These are phyloP conservation scores for Eubasilissa regina DNA, from an alignment of 1,140 invertebrate species.

Conservation along the genomic window DNA sequence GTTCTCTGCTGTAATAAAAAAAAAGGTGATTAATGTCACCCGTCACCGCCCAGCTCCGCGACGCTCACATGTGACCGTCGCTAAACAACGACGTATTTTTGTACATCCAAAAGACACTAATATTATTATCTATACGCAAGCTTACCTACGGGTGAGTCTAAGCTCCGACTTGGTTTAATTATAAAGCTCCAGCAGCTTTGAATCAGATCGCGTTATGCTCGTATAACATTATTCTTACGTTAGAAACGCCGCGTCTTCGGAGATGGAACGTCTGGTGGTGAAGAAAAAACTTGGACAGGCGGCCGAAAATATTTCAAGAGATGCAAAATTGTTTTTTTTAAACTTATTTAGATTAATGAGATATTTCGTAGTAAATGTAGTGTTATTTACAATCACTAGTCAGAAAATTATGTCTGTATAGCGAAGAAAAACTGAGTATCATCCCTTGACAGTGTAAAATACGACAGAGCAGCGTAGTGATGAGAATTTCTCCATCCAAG, in stretches of 20 bases:
- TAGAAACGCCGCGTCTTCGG: conserved; percentile 20
- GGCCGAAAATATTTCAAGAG: not conserved
- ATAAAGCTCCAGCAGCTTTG: conserved; percentile 55
- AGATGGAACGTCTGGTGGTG: no score
- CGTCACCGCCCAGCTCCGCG: conserved; percentile 34
- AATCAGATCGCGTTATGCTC: conserved; percentile 39
- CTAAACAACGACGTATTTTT: conserved; percentile 46
- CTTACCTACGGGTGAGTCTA: conserved; percentile 40
- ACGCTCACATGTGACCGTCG: conserved; percentile 44
- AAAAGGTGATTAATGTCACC: conserved; percentile 45
- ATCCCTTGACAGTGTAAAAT: no score
- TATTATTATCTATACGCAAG: conserved; percentile 42
- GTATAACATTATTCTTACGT: conserved; percentile 44
- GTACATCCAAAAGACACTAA: conserved; percentile 48
- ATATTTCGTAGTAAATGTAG: no score
- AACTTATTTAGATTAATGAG: no score
- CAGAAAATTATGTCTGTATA: no score
- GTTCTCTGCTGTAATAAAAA: conserved; percentile 34
- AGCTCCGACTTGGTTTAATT: conserved; percentile 53
- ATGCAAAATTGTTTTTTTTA: not conserved
- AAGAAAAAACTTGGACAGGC: conserved; percentile 12
- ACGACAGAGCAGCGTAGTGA: no score
- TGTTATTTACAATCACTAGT: no score
- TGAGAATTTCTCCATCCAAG: no score
- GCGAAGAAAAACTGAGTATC: no score